Evolutionary conservation across 2,888 invertebrate species (phyloP).

Genomic region (Protophormia terraenovae): DNA sequence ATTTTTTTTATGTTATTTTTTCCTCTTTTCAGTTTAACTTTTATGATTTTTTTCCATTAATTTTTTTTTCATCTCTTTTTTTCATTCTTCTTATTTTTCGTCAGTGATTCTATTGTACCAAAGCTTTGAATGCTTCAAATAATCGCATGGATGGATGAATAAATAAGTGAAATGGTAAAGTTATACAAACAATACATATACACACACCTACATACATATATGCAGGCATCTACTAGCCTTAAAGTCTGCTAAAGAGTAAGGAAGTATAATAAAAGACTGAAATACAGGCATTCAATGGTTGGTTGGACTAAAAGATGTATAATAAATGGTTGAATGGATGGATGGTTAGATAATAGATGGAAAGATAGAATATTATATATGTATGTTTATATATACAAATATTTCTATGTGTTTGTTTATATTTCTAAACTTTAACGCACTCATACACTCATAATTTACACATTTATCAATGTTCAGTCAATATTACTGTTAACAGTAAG

Average conservation of each 20-base stretch:
- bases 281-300: conserved; percentile 59
- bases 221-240: not conserved
- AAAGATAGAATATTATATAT: conserved; percentile 11
- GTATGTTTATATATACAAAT: conserved; percentile 8
- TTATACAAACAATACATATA: conserved; percentile 24
- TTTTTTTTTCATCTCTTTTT: not conserved
- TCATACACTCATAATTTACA: not conserved
- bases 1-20: conserved; percentile 20
- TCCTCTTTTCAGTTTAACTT: conserved; percentile 50
- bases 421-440: not conserved
- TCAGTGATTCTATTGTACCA: conserved; percentile 57
- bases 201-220: not conserved
- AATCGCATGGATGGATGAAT: conserved; percentile 65
- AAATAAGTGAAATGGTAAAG: conserved; percentile 61
- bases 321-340: conserved; percentile 35
- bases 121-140: conserved; percentile 66
- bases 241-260: not conserved
- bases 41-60: conserved; percentile 64
- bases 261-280: not conserved
- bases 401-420: not conserved
- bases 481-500: conserved; percentile 6
- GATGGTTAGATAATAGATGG: not conserved
- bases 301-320: conserved; percentile 57
- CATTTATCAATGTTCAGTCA: conserved; percentile 44
- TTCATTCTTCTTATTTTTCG: conserved; percentile 41